phyloP scores from a whole-genome alignment of 2,888 invertebrate species.

The Lutraria lutraria region DNA sequence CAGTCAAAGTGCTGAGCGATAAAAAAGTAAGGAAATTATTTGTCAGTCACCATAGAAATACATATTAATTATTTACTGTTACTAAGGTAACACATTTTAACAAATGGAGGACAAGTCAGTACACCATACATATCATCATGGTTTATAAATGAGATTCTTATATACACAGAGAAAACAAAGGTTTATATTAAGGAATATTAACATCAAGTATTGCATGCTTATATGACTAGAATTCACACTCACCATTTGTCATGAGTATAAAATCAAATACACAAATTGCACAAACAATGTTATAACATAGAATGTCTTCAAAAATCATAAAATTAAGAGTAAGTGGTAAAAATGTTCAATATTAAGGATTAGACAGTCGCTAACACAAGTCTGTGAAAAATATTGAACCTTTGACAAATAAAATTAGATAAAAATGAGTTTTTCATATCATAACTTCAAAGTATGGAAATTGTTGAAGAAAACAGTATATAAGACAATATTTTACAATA shows the following conservation, averaged over 20 bases:
- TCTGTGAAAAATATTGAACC: background rate
- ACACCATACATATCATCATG: background rate
- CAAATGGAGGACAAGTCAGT: background rate
- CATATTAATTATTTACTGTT: too few relatives aligned
- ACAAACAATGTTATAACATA: background rate
- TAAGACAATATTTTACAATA: background rate
- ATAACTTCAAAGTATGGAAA: background rate
- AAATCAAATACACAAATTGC: constrained; percentile 7
- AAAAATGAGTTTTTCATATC: background rate
- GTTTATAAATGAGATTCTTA: background rate
- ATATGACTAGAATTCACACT: constrained; percentile 52
- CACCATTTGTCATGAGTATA: constrained; percentile 8
- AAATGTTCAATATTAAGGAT: background rate
- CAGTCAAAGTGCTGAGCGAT: background rate
- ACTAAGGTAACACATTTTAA: background rate
- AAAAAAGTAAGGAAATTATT: too few relatives aligned
- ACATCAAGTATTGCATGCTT: constrained; percentile 47
- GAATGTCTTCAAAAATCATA: background rate
- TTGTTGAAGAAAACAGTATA: background rate
- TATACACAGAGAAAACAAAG: background rate
- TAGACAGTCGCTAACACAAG: background rate
- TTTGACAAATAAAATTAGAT: background rate
- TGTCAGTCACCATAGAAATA: too few relatives aligned
- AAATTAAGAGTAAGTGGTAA: too few relatives aligned
- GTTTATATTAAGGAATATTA: constrained; percentile 1